Conservation (phyloP, 2,113 vertebrate species). For the Lepus europaeus region DNA sequence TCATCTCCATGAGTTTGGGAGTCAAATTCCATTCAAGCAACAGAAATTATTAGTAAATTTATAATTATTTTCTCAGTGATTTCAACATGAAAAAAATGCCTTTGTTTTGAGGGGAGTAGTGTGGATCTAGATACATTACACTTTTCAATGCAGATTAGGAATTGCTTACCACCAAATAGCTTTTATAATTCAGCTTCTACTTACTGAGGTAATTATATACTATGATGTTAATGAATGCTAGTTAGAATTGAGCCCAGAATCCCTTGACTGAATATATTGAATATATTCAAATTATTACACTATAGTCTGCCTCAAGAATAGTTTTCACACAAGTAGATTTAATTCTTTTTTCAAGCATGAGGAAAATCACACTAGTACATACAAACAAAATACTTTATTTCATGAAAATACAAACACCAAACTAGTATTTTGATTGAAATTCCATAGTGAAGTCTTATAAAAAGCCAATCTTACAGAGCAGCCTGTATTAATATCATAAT, state of each 20-base stretch:
- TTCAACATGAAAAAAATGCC: not conserved
- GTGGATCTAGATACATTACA: not conserved
- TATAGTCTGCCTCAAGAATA: not conserved
- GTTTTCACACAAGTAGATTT: slow-evolving; percentile 27
- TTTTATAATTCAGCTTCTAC: slow-evolving; percentile 3
- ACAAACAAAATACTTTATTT: slow-evolving; percentile 11
- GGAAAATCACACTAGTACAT: not conserved
- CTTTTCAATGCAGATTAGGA: not conserved
- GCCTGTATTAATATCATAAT: not conserved
- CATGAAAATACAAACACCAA: slow-evolving; percentile 14
- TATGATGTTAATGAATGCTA: not conserved
- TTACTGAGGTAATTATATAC: slow-evolving; percentile 47
- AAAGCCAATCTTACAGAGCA: not conserved
- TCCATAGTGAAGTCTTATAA: not conserved
- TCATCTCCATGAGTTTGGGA: no score
- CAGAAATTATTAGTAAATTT: not conserved
- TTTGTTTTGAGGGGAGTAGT: not conserved
- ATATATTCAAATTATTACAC: slow-evolving; percentile 27
- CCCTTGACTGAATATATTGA: not conserved
- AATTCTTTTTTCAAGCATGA: not conserved
- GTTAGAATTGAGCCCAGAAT: slow-evolving; percentile 53
- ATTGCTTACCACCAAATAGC: not conserved
- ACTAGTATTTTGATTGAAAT: slow-evolving; percentile 41
- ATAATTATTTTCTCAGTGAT: not conserved
- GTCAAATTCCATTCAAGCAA: no score